Base-by-base conservation (phyloP, 1,140 invertebrate species). In the Steinernema khuongi region DNA sequence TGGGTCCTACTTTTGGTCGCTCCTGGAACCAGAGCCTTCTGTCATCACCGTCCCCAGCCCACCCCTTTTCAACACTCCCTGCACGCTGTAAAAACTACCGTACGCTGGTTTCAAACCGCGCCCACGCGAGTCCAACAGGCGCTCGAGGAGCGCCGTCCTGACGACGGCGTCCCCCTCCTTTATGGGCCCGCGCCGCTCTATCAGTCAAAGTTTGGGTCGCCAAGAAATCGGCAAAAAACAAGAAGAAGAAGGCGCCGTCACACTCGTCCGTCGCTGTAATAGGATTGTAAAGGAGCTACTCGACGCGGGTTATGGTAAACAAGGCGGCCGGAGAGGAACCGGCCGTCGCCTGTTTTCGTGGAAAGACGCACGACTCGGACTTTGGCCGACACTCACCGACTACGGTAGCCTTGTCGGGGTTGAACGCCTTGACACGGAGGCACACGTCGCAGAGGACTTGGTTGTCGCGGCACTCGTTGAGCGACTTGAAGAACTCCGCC, bases 171-270 rank as follows among this genome's bases (percentile, higher is more conserved):
- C 7, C 50, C 14, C 14, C 50, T 22, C 14, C 14, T 60, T 60
- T 60, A 60, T 60, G 26, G 36, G 7, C 7, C 14, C 50, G 26
- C 50, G 22, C 7, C 22, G 4, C 14, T 11, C 50, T 14, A 60
- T 60, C 50, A 60, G 50, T 60, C 50, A 60, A 60, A 60, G 7
- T 60, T 60, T 60, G 14, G 26, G 50, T n/a, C 50, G 26, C 50
- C 50, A 60, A 60, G 50, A 60, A 60, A 60, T 60, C 50, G 50
- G 11, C 11, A 60, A 60, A 60, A 60, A 60, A 60, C 50, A 60
- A 60, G 50, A 60, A 11, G 36, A 41, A 41, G 36, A 7, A n/a
- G 36, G 36, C n/a, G 36, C 36, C 36, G 50, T 60, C 50, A 60
- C 50, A 60, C 50, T 60, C 50, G 14, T 60, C 50, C 50, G 14